These are phyloP conservation scores for Pterocles orientalis DNA, from an alignment of 2,113 vertebrate species.

Conservation along the genomic window DNA sequence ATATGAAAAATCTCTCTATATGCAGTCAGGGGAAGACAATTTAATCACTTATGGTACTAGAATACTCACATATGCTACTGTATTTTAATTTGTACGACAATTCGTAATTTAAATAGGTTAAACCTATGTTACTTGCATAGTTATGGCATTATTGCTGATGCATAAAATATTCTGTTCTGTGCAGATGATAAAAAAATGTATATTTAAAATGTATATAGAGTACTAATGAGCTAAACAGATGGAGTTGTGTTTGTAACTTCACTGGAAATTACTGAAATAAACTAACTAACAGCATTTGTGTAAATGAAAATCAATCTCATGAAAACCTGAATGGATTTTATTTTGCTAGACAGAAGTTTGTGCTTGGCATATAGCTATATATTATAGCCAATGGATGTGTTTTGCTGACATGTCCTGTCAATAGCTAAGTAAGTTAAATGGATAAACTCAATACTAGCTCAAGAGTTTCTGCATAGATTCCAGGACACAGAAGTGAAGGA, in stretches of 20 bases:
- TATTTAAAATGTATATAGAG: slow-evolving; percentile 20
- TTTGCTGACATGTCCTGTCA: slow-evolving; percentile 4
- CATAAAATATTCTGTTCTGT: background rate
- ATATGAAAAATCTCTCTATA: background rate
- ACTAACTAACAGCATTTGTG: slow-evolving; percentile 22
- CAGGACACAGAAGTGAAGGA: background rate
- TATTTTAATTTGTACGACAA: background rate
- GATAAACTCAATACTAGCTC: background rate
- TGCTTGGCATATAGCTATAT: background rate
- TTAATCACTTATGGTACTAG: background rate
- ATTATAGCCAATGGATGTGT: background rate
- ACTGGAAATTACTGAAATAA: slow-evolving; percentile 23
- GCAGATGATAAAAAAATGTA: background rate
- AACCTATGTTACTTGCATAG: background rate
- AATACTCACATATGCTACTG: background rate
- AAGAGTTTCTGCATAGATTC: background rate
- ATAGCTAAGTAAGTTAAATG: background rate
- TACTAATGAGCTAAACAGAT: slow-evolving; percentile 37
- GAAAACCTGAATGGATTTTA: slow-evolving; percentile 35
- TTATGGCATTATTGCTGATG: background rate
- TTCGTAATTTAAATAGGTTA: background rate
- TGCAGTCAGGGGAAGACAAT: background rate
- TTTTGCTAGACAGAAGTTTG: background rate
- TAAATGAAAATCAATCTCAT: slow-evolving; percentile 40
- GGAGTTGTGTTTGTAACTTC: slow-evolving; percentile 36